Evolutionary conservation across 2,888 invertebrate species (phyloP).

Genomic region (Pharmacophagus antenor): DNA sequence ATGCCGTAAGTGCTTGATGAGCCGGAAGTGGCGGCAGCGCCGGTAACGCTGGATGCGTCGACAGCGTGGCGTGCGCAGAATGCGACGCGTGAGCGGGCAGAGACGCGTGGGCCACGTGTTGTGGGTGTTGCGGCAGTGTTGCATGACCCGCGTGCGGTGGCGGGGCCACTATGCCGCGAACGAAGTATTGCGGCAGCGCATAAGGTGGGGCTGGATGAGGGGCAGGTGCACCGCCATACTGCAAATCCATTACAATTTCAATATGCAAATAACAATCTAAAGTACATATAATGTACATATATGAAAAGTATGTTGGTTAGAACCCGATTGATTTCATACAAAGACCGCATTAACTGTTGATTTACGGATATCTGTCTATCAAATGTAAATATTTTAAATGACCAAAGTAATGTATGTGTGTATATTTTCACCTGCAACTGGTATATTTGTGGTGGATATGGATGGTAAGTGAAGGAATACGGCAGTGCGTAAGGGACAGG

Average conservation of each 20-base stretch:
- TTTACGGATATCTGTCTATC: too few relatives aligned
- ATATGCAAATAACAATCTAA: background rate
- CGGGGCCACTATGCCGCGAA: constrained; percentile 64
- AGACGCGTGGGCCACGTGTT: constrained; percentile 40
- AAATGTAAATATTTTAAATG: too few relatives aligned
- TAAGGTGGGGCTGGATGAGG: constrained; percentile 78
- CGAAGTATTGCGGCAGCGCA: constrained; percentile 77
- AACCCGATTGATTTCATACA: too few relatives aligned
- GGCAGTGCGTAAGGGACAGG: constrained; percentile 81
- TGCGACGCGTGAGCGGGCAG: constrained; percentile 44
- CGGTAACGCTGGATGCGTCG: constrained; percentile 32
- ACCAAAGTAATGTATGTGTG: too few relatives aligned
- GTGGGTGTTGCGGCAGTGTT: constrained; percentile 47
- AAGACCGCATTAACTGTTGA: too few relatives aligned
- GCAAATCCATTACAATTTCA: too few relatives aligned
- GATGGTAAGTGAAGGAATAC: constrained; percentile 85
- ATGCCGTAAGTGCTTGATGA: constrained; percentile 51
- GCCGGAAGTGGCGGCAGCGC: constrained; percentile 39
- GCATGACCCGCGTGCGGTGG: constrained; percentile 48
- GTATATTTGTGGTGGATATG: constrained; percentile 58
- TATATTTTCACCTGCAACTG: constrained; percentile 59
- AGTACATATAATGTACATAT: background rate
- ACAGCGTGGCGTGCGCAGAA: constrained; percentile 40
- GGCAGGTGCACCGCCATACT: constrained; percentile 69
- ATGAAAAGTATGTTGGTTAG: too few relatives aligned